phyloP scores from a whole-genome alignment of 2,888 invertebrate species.

The Drymonia ruficornis region DNA sequence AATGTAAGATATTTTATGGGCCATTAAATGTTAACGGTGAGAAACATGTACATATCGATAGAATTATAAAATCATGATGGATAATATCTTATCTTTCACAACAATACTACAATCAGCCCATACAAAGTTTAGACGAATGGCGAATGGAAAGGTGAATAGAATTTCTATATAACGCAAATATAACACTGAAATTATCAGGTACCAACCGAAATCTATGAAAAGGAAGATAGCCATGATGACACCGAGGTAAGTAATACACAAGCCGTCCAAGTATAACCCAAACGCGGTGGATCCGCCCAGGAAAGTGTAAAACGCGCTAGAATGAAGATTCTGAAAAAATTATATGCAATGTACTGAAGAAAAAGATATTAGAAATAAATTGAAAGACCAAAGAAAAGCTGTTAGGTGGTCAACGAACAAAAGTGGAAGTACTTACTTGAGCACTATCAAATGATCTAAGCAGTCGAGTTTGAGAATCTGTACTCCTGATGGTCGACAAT shows the following conservation, averaged over 20 bases:
- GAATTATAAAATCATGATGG: too few species aligned
- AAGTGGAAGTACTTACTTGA: conserved; percentile 64
- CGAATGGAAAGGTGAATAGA: too few species aligned
- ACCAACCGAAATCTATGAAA: conserved; percentile 84
- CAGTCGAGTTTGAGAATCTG: conserved; percentile 86
- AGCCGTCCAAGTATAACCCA: conserved; percentile 89
- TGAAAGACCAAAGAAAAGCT: too few species aligned
- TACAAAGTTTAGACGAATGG: too few species aligned
- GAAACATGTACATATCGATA: too few species aligned
- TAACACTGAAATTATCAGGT: background rate
- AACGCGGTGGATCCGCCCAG: conserved; percentile 87
- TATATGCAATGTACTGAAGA: background rate
- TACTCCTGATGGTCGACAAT: conserved; percentile 90
- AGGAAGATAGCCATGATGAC: conserved; percentile 87
- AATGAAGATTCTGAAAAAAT: conserved; percentile 86
- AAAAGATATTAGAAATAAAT: background rate
- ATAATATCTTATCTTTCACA: too few species aligned
- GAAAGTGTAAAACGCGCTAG: conserved; percentile 88
- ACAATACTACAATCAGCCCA: too few species aligned
- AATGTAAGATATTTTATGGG: too few species aligned
- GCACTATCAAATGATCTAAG: conserved; percentile 84
- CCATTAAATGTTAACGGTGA: too few species aligned
- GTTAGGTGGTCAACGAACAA: background rate
- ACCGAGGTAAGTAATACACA: conserved; percentile 88
- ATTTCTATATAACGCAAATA: background rate